A percentile compares a stretch with the other conserved stretches of the same genome.
phyloP scores from a whole-genome alignment of 2,888 invertebrate species.

The Isotomurus palustris region DNA sequence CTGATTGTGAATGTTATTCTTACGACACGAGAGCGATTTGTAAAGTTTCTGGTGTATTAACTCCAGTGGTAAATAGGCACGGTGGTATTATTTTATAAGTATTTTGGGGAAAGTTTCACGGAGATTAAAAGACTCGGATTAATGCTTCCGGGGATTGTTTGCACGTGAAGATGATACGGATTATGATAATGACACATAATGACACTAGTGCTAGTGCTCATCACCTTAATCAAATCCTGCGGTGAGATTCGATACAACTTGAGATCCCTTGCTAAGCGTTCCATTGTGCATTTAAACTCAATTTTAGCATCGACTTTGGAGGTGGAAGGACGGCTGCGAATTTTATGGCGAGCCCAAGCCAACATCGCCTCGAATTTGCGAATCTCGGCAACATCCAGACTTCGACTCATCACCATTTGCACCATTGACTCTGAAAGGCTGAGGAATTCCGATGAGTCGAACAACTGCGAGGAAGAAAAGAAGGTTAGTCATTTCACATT shows the following conservation, averaged over 20 bases:
- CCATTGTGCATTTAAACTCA: slow-evolving; percentile 69
- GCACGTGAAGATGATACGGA: no score
- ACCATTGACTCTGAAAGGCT: slow-evolving; percentile 91
- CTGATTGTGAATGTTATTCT: no score
- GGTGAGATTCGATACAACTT: slow-evolving; percentile 87
- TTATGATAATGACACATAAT: no score
- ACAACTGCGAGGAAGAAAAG: slow-evolving; percentile 54
- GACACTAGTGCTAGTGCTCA: no score
- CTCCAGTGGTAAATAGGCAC: no score
- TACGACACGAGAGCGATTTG: no score
- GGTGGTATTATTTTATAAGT: no score
- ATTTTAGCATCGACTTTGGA: slow-evolving; percentile 77
- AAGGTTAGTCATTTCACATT: background rate
- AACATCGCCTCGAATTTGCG: slow-evolving; percentile 91
- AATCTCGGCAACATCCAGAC: slow-evolving; percentile 80
- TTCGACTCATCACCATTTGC: slow-evolving; percentile 88
- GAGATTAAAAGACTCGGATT: no score
- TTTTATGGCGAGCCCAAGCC: slow-evolving; percentile 80
- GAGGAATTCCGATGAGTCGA: slow-evolving; percentile 77
- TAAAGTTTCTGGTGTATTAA: no score
- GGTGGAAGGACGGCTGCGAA: slow-evolving; percentile 68
- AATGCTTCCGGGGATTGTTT: no score
- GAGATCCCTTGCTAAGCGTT: slow-evolving; percentile 78
- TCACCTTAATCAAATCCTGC: slow-evolving; percentile 81
- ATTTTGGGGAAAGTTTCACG: no score